These are phyloP conservation scores for Bombus turneri DNA, from an alignment of 1,140 invertebrate species.

Conservation along the genomic window DNA sequence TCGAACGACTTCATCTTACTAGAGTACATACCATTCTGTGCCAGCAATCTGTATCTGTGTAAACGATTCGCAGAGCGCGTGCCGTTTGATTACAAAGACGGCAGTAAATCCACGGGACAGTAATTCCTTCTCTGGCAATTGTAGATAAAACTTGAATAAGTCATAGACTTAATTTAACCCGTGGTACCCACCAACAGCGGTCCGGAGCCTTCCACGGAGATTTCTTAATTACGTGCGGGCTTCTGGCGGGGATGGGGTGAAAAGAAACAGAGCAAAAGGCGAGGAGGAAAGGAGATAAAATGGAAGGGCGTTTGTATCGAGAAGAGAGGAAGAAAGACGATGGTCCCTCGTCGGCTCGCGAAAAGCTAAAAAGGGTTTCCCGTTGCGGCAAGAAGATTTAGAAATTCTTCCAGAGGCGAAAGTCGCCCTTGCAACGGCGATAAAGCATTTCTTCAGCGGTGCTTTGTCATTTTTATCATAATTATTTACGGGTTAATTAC, in stretches of 20 bases:
- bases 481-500: conserved; percentile 81
- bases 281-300: conserved; percentile 47
- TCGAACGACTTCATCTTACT: neutral
- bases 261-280: conserved; percentile 24
- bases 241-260: neutral
- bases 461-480: conserved; percentile 81
- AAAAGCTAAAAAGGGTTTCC: conserved; percentile 69
- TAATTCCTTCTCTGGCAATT: conserved; percentile 79
- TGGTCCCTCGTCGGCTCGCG: conserved; percentile 24
- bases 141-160: conserved; percentile 83
- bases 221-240: conserved; percentile 80
- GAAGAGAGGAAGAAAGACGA: conserved; percentile 32
- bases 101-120: conserved; percentile 65
- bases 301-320: conserved; percentile 43
- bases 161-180: conserved; percentile 82
- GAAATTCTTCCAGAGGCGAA: conserved; percentile 59
- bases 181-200: conserved; percentile 67
- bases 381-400: conserved; percentile 71
- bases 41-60: neutral
- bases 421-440: conserved; percentile 61
- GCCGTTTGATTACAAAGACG: conserved; percentile 68
- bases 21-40: neutral
- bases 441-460: conserved; percentile 72
- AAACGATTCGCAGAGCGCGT: conserved; percentile 29
- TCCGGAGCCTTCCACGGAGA: conserved; percentile 73